Conservation (phyloP, 2,888 invertebrate genomes). For the Lumbricus terrestris region DNA sequence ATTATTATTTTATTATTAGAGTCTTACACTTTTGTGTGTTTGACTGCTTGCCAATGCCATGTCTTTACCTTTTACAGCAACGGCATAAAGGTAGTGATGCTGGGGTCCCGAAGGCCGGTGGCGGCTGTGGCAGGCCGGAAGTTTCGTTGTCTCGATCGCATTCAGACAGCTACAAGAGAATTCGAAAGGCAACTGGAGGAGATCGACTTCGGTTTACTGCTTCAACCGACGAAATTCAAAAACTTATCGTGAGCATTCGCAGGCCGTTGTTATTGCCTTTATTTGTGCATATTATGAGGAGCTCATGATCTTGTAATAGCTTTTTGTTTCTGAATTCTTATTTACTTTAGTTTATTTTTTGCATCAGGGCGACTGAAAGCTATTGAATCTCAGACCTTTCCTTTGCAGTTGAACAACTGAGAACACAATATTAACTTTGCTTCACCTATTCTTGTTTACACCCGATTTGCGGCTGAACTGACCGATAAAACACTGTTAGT, state of each 20-base stretch:
- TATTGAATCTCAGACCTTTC: neutral
- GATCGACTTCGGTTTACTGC: constrained; percentile 12
- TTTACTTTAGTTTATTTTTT: neutral
- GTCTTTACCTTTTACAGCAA: neutral
- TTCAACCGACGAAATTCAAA: constrained; percentile 4
- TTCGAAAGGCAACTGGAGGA: neutral
- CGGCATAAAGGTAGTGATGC: neutral
- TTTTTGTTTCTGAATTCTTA: neutral
- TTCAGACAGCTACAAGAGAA: constrained; percentile 13
- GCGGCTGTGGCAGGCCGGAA: neutral
- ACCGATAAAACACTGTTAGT: neutral
- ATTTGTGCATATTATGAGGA: neutral
- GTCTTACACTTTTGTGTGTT: neutral
- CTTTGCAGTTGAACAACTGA: neutral
- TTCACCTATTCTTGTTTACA: neutral
- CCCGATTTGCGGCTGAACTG: neutral
- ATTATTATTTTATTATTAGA: neutral
- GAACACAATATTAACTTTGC: neutral
- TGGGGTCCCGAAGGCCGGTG: neutral
- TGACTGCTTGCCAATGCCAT: no score
- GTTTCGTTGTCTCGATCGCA: neutral
- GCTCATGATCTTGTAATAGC: neutral
- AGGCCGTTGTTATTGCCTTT: neutral
- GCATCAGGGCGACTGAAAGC: neutral
- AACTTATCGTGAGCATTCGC: neutral